Evolutionary conservation across 1,140 invertebrate genomes (phyloP).

Genomic region (Zaprionus vittiger): DNA sequence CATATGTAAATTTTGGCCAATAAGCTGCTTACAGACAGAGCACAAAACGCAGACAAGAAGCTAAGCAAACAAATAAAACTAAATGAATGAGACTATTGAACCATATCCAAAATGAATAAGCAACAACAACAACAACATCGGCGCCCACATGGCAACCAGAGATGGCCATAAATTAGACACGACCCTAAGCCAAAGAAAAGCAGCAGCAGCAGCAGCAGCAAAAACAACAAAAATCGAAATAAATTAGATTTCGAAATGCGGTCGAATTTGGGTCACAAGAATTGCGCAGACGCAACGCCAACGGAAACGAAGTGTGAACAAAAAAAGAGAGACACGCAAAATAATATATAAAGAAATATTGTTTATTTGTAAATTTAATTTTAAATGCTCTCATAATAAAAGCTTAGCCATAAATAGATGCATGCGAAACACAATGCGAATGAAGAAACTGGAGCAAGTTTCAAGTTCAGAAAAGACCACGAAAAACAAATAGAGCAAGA

Average conservation of each 20-base stretch:
- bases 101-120: conserved; percentile 43
- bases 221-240: conserved; percentile 24
- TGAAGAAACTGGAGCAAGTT: conserved; percentile 1
- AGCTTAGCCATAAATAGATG: neutral
- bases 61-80: conserved; percentile 45
- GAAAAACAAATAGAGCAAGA: conserved; percentile 20
- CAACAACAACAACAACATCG: conserved; percentile 20
- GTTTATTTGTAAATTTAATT: conserved; percentile 4
- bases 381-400: conserved; percentile 8
- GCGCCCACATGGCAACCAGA: conserved; percentile 49
- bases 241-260: conserved; percentile 56
- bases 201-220: neutral
- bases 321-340: neutral
- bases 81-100: conserved; percentile 53
- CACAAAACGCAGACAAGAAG: conserved; percentile 48
- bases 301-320: conserved; percentile 26
- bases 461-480: conserved; percentile 1
- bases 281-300: conserved; percentile 68
- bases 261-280: conserved; percentile 69
- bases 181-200: conserved; percentile 28
- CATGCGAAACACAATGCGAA: neutral
- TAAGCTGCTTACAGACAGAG: conserved; percentile 52
- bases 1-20: conserved; percentile 57
- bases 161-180: conserved; percentile 58
- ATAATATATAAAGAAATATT: neutral